phyloP scores from a whole-genome alignment of 2,888 invertebrate species.

The Pherbina coryleti region DNA sequence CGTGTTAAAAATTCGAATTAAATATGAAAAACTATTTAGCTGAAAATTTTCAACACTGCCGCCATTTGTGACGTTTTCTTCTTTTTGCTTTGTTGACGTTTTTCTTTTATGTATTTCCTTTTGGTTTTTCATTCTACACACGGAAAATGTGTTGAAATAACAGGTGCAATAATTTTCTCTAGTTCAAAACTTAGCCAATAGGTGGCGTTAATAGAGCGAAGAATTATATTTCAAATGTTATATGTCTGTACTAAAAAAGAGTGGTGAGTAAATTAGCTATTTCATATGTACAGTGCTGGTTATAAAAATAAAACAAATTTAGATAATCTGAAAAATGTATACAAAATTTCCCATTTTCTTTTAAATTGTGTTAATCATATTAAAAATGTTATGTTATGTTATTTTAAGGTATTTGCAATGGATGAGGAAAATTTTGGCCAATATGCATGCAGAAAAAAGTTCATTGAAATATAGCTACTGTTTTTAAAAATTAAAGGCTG shows the following conservation, averaged over 20 bases:
- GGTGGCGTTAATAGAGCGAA: neutral
- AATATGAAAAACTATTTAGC: conserved; percentile 60
- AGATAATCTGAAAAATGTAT: too few relatives aligned
- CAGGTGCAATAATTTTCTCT: conserved; percentile 4
- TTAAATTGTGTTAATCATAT: too few relatives aligned
- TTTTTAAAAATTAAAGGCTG: too few relatives aligned
- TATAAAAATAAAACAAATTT: too few relatives aligned
- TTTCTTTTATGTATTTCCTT: neutral
- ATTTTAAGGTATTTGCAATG: too few relatives aligned
- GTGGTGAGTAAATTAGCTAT: too few relatives aligned
- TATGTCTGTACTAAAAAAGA: neutral
- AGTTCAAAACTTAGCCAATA: neutral
- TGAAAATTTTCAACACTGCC: conserved; percentile 60
- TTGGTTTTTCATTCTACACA: conserved; percentile 5
- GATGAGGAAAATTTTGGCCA: too few relatives aligned
- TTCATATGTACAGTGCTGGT: too few relatives aligned
- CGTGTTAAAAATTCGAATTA: conserved; percentile 51
- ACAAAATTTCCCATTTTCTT: too few relatives aligned
- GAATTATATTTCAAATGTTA: neutral
- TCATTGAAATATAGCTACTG: too few relatives aligned
- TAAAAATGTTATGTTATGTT: too few relatives aligned
- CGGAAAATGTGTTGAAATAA: neutral
- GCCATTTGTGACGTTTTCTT: conserved; percentile 66
- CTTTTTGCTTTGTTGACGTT: conserved; percentile 41
- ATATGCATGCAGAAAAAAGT: too few relatives aligned